phyloP scores from a whole-genome alignment of 1,140 invertebrate species.

The Drosophila bocqueti region DNA sequence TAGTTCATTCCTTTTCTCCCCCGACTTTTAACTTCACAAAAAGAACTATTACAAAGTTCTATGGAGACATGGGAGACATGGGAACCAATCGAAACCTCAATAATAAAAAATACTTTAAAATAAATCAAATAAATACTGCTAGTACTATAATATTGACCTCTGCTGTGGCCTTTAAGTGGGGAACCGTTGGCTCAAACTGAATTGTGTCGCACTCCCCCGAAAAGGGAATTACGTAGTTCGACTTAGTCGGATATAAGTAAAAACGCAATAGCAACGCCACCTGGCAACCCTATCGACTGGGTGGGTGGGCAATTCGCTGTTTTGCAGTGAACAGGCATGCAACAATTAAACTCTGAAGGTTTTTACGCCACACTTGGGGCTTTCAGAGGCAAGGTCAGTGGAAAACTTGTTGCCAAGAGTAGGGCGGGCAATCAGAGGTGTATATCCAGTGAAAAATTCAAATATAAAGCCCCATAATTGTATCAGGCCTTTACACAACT shows the following conservation, averaged over 20 bases:
- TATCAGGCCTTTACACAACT: constrained; percentile 48
- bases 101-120: background rate
- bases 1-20: too few relatives aligned
- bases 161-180: background rate
- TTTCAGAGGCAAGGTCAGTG: constrained; percentile 25
- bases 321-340: constrained; percentile 22
- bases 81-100: background rate
- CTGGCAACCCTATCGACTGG: constrained; percentile 38
- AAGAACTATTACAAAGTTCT: too few relatives aligned
- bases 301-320: constrained; percentile 5
- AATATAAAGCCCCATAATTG: constrained; percentile 1
- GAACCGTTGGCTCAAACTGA: background rate
- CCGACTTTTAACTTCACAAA: background rate
- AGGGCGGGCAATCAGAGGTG: too few relatives aligned
- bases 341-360: constrained; percentile 44
- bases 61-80: too few relatives aligned
- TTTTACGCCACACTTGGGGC: constrained; percentile 9
- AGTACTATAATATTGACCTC: background rate
- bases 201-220: constrained; percentile 25
- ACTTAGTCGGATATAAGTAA: constrained; percentile 15
- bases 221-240: constrained; percentile 40
- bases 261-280: constrained; percentile 40
- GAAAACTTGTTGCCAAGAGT: constrained; percentile 46
- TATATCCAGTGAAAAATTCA: background rate
- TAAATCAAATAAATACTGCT: background rate